These are phyloP conservation scores for Cyanoliseus patagonus DNA, from an alignment of 2,113 vertebrate genomes.

Conservation along the genomic window DNA sequence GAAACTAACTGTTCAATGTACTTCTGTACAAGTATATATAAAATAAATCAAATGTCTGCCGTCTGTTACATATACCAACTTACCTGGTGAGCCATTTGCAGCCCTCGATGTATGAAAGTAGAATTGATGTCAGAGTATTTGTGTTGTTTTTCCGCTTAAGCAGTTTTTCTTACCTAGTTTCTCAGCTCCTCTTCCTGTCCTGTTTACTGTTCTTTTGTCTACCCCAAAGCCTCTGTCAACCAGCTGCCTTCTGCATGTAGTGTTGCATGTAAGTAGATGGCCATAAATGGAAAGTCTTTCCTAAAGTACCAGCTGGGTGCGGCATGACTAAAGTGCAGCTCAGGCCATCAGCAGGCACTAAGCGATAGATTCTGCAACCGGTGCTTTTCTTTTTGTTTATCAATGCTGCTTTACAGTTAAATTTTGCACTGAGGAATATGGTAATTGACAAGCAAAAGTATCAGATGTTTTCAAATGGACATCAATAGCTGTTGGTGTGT, in stretches of 20 bases:
- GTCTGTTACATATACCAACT: background rate
- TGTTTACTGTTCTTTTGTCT: background rate
- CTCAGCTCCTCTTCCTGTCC: background rate
- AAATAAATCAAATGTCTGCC: background rate
- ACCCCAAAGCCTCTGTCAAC: conserved; percentile 82
- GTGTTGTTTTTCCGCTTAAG: conserved; percentile 41
- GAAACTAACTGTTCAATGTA: background rate
- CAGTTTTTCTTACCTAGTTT: conserved; percentile 64
- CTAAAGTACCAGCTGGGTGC: conserved; percentile 82
- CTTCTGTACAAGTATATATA: background rate
- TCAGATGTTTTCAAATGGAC: conserved; percentile 27
- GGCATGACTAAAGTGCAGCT: conserved; percentile 82
- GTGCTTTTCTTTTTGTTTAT: conserved; percentile 61
- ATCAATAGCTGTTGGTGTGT: conserved; percentile 1
- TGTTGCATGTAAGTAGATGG: conserved; percentile 95
- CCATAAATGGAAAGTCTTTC: conserved; percentile 82
- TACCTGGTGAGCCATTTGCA: background rate
- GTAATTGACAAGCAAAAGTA: conserved; percentile 9
- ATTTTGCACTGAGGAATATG: conserved; percentile 15
- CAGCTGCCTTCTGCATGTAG: conserved; percentile 92
- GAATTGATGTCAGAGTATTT: background rate
- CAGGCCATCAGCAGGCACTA: conserved; percentile 75
- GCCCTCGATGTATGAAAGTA: background rate
- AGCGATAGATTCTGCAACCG: conserved; percentile 56
- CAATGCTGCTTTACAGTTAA: conserved; percentile 46